Evolutionary conservation across 2,888 invertebrate species (phyloP), one percentile per base, ranked within the genome.

Genomic region (Thera obeliscata): DNA sequence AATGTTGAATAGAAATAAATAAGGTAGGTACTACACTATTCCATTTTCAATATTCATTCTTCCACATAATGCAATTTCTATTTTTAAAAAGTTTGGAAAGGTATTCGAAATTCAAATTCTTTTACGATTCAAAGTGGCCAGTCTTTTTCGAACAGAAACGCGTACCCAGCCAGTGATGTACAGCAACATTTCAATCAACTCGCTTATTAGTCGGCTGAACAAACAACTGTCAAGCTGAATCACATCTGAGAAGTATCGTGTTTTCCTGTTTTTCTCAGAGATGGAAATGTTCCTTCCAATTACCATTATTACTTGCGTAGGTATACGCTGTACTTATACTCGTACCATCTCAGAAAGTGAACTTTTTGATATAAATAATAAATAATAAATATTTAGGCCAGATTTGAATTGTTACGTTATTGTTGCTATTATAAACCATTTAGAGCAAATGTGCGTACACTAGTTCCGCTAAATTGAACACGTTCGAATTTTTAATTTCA

Each of bases 181-280:
- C 54, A 9, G 33, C 33, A 33, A 48, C 49, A 41, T 63, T 65
- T 56, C 50, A 50, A 50, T 60, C 56, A 41, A 3, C 33, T 12
- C 22, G 22, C 22, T 70, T 76, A 56, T 71, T 60, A 58, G 62
- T 61, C 54, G 73, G 71, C 72, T 71, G 74, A 70, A 73, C 76
- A 74, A 79, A 78, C 74, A 76, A 75, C 72, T 77, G 78, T 79
- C 77, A 76, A 74, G 67, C 64, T 71, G 68, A 66, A 66, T 77
- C 74, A 73, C 70, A 67, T 73, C 72, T 60, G 54, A 41, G 66
- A 66, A 64, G 69, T 72, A 74, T 74, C 70, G 65, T 72, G 72
- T 78, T 76, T 49, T 49, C 50, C 22, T 72, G 66, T 68, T 67
- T 71, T 71, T 78, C 65, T 69, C 73, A 71, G 70, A 74, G 61